A percentile compares a stretch with the other conserved stretches of the same genome.
Evolutionary conservation across 2,797 vertebrate genomes (phyloP).

Genomic region (Podarcis lilfordi): DNA sequence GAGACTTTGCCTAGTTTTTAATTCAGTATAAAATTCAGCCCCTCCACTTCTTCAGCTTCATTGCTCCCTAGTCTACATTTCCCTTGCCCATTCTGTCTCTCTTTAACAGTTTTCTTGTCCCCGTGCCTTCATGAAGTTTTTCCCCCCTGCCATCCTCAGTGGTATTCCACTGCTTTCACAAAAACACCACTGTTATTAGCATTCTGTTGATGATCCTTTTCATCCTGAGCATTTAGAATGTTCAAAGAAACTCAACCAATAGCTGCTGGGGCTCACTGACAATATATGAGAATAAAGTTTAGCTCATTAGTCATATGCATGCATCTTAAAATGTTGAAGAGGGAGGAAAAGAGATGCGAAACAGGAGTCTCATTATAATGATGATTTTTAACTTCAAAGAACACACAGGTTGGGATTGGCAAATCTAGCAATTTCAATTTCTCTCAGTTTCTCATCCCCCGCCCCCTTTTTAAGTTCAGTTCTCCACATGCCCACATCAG

Average conservation of each 20-base stretch:
- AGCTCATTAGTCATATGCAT: slow-evolving; percentile 1
- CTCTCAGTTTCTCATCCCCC: too few species aligned
- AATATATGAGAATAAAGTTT: background rate
- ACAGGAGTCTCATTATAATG: background rate
- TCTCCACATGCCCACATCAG: too few species aligned
- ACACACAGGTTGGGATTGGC: too few species aligned
- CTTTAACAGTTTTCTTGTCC: background rate
- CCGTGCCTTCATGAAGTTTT: background rate
- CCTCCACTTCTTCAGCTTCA: too few species aligned
- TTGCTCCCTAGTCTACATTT: background rate
- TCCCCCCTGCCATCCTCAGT: background rate
- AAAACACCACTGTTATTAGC: background rate
- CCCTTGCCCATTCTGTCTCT: background rate
- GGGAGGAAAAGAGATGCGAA: background rate
- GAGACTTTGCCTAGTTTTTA: background rate
- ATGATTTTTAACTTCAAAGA: too few species aligned
- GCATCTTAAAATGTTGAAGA: background rate
- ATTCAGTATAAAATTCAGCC: background rate
- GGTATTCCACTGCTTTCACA: background rate
- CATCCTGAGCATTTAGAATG: background rate
- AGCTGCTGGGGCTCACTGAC: background rate
- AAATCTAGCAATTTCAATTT: too few species aligned
- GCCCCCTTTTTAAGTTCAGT: too few species aligned
- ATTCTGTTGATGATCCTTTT: background rate
- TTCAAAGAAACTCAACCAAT: background rate